A percentile compares a stretch with the other conserved stretches of the same genome.
Conservation (phyloP, 2,888 invertebrate species). For the Doris montereyensis region DNA sequence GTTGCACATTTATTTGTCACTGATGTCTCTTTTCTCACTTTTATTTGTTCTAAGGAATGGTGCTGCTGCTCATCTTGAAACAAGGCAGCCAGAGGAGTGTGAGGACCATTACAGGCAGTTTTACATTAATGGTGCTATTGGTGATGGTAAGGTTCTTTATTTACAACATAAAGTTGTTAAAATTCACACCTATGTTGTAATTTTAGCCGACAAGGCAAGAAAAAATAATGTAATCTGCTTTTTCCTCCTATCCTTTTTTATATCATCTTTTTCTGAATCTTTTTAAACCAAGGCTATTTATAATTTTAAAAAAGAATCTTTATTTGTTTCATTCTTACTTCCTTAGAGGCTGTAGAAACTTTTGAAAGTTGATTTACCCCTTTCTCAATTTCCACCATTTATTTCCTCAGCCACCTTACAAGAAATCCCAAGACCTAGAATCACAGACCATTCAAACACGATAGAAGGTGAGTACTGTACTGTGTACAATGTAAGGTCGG, state of each 20-base stretch:
- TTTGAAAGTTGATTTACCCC: too few species aligned
- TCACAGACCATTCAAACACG: constrained; percentile 70
- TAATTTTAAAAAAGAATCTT: background rate
- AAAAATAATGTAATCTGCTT: constrained; percentile 70
- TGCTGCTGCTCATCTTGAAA: constrained; percentile 91
- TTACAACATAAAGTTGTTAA: too few species aligned
- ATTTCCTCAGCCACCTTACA: constrained; percentile 72
- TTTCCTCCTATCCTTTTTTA: constrained; percentile 73
- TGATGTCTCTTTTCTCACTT: too few species aligned
- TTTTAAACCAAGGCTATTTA: background rate
- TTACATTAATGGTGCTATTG: constrained; percentile 92
- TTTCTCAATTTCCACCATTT: too few species aligned
- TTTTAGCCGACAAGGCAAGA: too few species aligned
- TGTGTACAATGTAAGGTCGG: too few species aligned
- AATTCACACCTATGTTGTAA: too few species aligned
- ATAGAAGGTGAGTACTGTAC: constrained; percentile 61
- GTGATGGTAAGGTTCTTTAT: constrained; percentile 82
- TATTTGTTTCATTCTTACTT: background rate
- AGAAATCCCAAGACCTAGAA: constrained; percentile 56
- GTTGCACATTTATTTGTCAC: too few species aligned
- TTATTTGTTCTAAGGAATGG: constrained; percentile 77
- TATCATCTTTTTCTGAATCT: background rate
- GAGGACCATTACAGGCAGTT: constrained; percentile 92
- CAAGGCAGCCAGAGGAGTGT: constrained; percentile 87
- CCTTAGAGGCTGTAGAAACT: too few species aligned